Conservation (phyloP, 2,888 invertebrate genomes). For the Andricus curvator region DNA sequence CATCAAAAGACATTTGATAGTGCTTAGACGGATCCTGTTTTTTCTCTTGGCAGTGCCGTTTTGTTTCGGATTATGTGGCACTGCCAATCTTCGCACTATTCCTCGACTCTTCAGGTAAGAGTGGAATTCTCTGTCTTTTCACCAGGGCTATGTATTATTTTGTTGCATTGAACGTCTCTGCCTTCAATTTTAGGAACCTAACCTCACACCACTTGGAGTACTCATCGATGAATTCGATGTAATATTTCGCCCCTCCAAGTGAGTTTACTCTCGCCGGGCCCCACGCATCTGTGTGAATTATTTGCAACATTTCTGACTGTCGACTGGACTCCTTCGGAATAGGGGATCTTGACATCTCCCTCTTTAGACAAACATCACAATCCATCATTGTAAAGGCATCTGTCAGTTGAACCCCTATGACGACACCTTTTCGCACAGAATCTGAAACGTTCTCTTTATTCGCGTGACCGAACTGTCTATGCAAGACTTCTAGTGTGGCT, state of each 20-base stretch:
- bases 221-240: conserved; percentile 62
- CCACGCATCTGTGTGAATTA: conserved; percentile 16
- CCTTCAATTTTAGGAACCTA: conserved; percentile 53
- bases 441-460: not conserved
- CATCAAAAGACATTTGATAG: conserved; percentile 30
- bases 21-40: conserved; percentile 39
- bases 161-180: conserved; percentile 49
- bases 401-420: conserved; percentile 52
- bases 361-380: no score
- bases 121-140: conserved; percentile 45
- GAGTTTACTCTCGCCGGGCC: conserved; percentile 56
- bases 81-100: conserved; percentile 31
- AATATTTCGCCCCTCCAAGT: conserved; percentile 54
- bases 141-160: conserved; percentile 47
- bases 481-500: not conserved
- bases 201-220: conserved; percentile 57
- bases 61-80: conserved; percentile 35
- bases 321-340: no score
- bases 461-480: conserved; percentile 10
- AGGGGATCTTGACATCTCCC: no score
- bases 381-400: conserved; percentile 41
- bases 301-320: no score
- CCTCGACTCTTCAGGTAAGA: conserved; percentile 33
- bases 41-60: conserved; percentile 36
- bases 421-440: conserved; percentile 29